A percentile compares a stretch with the other conserved stretches of the same genome.
Conservation (phyloP, 37 sponge, comb jelly and placozoan genomes). For the Beroe forskalii region DNA sequence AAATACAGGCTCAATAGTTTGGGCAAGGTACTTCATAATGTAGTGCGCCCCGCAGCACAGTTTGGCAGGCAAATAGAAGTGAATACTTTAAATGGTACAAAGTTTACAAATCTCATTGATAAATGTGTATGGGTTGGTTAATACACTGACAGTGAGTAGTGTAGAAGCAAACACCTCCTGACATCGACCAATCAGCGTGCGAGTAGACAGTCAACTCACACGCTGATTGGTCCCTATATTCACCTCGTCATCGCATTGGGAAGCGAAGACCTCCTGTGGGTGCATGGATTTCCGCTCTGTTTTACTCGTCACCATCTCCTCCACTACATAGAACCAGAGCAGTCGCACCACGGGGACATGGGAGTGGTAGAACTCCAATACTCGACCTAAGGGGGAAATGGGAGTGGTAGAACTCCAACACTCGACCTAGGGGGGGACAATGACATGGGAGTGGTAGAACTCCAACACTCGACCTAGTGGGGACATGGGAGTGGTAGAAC, state of each 20-base stretch:
- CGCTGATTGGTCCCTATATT: too few species aligned
- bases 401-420: not conserved
- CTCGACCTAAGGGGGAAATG: not conserved
- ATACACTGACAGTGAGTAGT: not conserved
- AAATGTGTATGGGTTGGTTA: not conserved
- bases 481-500: too few species aligned
- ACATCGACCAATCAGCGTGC: too few species aligned
- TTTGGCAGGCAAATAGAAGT: too few species aligned
- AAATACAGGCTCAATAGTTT: too few species aligned
- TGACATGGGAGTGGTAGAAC: too few species aligned
- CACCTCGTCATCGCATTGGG: conserved; percentile 19
- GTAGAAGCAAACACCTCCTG: too few species aligned
- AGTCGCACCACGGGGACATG: not conserved
- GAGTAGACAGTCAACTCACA: too few species aligned
- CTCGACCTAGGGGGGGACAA: too few species aligned
- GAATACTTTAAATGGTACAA: not conserved
- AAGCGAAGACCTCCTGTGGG: conserved; percentile 57
- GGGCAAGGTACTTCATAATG: too few species aligned
- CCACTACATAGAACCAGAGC: conserved; percentile 52
- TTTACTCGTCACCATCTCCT: conserved; percentile 63
- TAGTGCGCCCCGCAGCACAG: too few species aligned
- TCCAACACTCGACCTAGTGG: too few species aligned
- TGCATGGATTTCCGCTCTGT: conserved; percentile 33
- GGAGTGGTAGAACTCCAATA: conserved; percentile 53
- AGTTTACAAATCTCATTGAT: not conserved